A percentile compares a stretch with the other conserved stretches of the same genome.
Conservation (phyloP, 2,888 invertebrate species). For the Parapristionchus giblindavisi region DNA sequence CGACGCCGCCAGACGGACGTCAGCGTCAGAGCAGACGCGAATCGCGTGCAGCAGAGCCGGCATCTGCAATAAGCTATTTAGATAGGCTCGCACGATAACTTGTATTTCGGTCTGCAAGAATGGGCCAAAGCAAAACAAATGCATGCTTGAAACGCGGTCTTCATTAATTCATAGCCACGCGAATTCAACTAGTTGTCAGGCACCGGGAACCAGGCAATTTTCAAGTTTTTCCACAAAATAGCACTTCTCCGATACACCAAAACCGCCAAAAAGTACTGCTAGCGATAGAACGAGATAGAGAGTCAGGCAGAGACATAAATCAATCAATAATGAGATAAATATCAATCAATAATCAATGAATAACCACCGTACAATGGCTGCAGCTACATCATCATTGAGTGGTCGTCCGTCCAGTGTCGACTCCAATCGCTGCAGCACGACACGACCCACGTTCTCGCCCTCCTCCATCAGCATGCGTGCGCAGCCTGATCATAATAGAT, state of each 20-base stretch:
- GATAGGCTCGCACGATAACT: too few species aligned
- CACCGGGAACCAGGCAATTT: too few species aligned
- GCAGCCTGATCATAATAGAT: conserved; percentile 24
- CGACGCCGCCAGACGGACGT: conserved; percentile 17
- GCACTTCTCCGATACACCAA: neutral
- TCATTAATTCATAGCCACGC: too few species aligned
- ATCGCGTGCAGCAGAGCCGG: conserved; percentile 34
- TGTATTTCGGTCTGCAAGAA: too few species aligned
- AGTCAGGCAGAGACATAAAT: too few species aligned
- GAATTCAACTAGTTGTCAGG: too few species aligned
- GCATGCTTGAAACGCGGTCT: too few species aligned
- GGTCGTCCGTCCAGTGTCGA: conserved; percentile 22
- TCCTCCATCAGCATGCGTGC: conserved; percentile 33
- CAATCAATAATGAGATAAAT: too few species aligned
- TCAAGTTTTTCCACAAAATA: neutral
- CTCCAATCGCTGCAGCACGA: conserved; percentile 34
- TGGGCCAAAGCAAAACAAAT: too few species aligned
- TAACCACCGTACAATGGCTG: conserved; percentile 15
- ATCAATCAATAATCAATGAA: neutral
- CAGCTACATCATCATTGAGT: conserved; percentile 24
- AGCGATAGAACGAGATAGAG: too few species aligned
- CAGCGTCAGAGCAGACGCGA: conserved; percentile 33
- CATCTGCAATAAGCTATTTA: conserved; percentile 26
- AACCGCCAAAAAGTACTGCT: too few species aligned
- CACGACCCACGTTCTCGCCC: conserved; percentile 36